Conservation (phyloP, 2,888 invertebrate genomes). For the Drosophila nr. fundita region DNA sequence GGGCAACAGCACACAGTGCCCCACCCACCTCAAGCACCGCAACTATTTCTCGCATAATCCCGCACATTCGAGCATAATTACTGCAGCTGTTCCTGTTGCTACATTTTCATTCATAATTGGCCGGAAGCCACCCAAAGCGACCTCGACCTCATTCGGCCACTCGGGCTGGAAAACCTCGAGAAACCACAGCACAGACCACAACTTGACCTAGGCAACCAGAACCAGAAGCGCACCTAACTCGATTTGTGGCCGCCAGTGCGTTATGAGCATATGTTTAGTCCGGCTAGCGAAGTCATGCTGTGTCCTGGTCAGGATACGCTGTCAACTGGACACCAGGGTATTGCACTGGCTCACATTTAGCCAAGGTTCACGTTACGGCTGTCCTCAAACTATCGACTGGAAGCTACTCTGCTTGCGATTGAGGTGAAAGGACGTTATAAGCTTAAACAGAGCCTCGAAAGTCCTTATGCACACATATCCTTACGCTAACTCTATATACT, state of each 20-base stretch:
- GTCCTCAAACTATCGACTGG: not conserved
- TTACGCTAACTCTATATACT: not conserved
- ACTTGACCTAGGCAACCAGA: conserved; percentile 6
- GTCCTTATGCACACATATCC: not conserved
- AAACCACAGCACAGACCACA: conserved; percentile 33
- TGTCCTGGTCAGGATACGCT: conserved; percentile 5
- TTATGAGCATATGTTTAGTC: conserved; percentile 1
- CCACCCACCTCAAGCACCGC: not conserved
- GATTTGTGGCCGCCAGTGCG: conserved; percentile 12
- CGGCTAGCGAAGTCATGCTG: not conserved
- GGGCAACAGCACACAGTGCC: conserved; percentile 8
- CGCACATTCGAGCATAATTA: conserved; percentile 11
- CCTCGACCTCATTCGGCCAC: conserved; percentile 62
- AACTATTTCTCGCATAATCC: conserved; percentile 10
- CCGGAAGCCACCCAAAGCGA: conserved; percentile 51
- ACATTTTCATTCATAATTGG: conserved; percentile 77
- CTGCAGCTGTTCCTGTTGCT: conserved; percentile 37
- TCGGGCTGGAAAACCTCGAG: conserved; percentile 46
- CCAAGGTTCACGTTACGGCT: conserved; percentile 5
- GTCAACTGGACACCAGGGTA: conserved; percentile 23
- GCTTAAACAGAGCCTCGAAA: not conserved
- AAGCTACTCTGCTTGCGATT: not conserved
- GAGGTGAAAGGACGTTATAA: not conserved
- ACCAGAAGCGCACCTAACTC: conserved; percentile 16
- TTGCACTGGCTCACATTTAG: conserved; percentile 15